Conservation (phyloP, 2,113 vertebrate genomes). For the Caloenas nicobarica region DNA sequence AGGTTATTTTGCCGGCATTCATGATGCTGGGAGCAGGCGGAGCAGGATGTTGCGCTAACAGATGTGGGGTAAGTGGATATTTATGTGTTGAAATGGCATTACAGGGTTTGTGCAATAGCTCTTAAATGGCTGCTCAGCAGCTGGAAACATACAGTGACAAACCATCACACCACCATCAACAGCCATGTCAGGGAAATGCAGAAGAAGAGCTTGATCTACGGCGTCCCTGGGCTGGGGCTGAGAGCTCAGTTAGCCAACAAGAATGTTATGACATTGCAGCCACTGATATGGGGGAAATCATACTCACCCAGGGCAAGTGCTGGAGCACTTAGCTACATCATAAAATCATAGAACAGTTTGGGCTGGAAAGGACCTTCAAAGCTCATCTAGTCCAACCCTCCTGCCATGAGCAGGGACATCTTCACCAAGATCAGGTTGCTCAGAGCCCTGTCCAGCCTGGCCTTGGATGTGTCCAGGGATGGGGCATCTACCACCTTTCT, state of each 20-base stretch:
- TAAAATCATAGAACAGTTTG: too few species aligned
- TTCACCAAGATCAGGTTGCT: too few species aligned
- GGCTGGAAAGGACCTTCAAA: too few species aligned
- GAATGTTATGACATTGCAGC: neutral
- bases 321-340: neutral
- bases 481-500: too few species aligned
- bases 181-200: neutral
- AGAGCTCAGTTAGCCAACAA: neutral
- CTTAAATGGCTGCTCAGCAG: constrained; percentile 22
- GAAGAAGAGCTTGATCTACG: constrained; percentile 29
- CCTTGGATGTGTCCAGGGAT: too few species aligned
- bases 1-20: constrained; percentile 68
- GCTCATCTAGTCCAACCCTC: too few species aligned
- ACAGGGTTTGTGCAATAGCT: neutral
- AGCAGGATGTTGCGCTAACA: constrained; percentile 70
- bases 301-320: neutral
- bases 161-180: neutral
- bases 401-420: too few species aligned
- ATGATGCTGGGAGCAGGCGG: constrained; percentile 68
- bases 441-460: too few species aligned
- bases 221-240: neutral
- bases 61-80: constrained; percentile 65
- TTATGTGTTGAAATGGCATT: constrained; percentile 1
- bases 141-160: neutral
- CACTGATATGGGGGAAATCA: neutral